Base-by-base conservation (phyloP, 2,888 invertebrate species). In the Seladonia tumulorum region DNA sequence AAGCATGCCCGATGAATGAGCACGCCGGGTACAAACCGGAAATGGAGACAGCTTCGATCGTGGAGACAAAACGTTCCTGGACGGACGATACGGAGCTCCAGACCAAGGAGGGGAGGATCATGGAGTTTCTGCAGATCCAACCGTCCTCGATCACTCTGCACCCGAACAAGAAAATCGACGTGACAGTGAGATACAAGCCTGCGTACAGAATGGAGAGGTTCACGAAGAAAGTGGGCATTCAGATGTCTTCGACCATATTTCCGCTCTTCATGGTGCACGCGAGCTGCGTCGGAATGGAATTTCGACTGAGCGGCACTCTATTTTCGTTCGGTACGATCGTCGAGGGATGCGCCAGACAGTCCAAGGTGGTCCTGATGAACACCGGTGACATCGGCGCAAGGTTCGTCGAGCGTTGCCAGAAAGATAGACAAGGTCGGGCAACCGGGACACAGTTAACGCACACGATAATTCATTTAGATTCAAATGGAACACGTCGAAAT, bases 281-380 rank as follows among this genome's bases (percentile, higher is more conserved):
- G n/a, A 95, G 95, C 14, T 96, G 96, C 90, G 94, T 96, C 16
- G 96, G 95, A 18, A 94, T 96, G 68, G 95, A 96, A 85, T 96
- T 96, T 89, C 92, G 91, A 14, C 93, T 97, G 39, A 96, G 96
- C 89, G 95, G 95, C 49, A 93, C 93, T n/a, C 92, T 95, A 35
- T 92, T 96, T 63, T 94, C 95, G 16, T 96, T 96, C 89, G 96
- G 96, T n/a, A 95, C 95, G 57, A 95, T 96, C 0, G 95, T 96
- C 12, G 94, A 95, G 85, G 95, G 96, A 29, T 96, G 95, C 82
- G 92, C 92, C 35, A 94, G 93, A 66, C 94, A 95, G 14, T 91
- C 95, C 49, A 95, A 95, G 88, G 92, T 96, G 42, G 92, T 95
- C 53, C 93, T 97, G 90, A 93, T 93, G 74, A 97, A 97, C 93